Evolutionary conservation across 2,888 invertebrate genomes (phyloP).

Genomic region (Acanthopleura granulata): DNA sequence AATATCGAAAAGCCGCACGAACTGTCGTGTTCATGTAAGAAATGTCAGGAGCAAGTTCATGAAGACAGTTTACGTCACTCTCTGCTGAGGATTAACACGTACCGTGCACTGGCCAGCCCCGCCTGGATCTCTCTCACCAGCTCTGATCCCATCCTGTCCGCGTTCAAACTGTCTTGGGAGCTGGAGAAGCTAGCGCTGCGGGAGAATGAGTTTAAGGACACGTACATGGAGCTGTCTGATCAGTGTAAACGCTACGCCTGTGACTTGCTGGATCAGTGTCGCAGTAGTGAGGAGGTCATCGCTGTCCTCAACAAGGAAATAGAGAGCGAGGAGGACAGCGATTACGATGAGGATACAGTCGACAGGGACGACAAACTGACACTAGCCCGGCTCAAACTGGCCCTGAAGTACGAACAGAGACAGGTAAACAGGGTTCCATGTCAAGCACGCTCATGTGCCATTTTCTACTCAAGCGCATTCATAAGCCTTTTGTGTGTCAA

Average conservation of each 20-base stretch:
- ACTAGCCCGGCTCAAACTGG: conserved; percentile 72
- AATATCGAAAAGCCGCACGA: conserved; percentile 71
- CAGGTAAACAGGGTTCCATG: conserved; percentile 65
- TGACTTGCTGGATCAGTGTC: conserved; percentile 73
- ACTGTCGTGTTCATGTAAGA: conserved; percentile 70
- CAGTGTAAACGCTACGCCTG: conserved; percentile 74
- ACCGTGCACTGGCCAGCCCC: conserved; percentile 73
- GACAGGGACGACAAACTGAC: conserved; percentile 51
- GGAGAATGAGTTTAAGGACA: conserved; percentile 74
- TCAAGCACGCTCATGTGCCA: background rate
- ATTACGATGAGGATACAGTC: conserved; percentile 58
- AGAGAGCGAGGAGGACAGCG: conserved; percentile 59
- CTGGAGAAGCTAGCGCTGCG: conserved; percentile 71
- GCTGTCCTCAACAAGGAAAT: conserved; percentile 71
- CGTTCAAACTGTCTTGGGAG: conserved; percentile 73
- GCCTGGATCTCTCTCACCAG: conserved; percentile 74
- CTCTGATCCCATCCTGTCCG: conserved; percentile 72
- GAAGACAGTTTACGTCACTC: conserved; percentile 73
- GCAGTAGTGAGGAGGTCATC: conserved; percentile 73
- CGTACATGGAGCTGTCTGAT: conserved; percentile 70
- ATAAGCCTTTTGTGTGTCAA: no score
- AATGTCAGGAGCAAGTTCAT: conserved; percentile 68
- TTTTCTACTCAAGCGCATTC: no score
- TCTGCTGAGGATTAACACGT: conserved; percentile 72
- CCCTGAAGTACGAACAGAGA: conserved; percentile 74